Conservation (phyloP, 2,113 vertebrate genomes). For the Shinisaurus crocodilurus region DNA sequence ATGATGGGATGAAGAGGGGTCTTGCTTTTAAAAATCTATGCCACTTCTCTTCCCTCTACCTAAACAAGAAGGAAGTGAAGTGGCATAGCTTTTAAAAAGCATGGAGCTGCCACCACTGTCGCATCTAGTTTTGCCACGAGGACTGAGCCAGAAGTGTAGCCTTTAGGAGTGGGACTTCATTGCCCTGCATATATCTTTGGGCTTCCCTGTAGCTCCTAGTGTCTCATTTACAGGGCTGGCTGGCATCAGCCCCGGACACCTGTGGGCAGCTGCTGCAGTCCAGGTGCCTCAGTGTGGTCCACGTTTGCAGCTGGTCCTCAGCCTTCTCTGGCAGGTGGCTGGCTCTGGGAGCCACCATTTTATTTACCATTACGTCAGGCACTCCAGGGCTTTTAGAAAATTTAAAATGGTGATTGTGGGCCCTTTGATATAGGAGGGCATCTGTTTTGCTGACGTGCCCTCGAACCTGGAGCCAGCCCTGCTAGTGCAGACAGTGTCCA, state of each 20-base stretch:
- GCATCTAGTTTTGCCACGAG: too few relatives aligned
- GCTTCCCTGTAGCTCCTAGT: neutral
- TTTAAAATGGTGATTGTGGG: too few relatives aligned
- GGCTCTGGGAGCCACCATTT: neutral
- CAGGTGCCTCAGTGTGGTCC: neutral
- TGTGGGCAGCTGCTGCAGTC: neutral
- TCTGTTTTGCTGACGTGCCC: neutral
- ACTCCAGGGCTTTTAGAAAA: neutral
- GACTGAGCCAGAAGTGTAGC: neutral
- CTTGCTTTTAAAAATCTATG: too few relatives aligned
- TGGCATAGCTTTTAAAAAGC: too few relatives aligned
- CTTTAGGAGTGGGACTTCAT: neutral
- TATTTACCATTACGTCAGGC: neutral
- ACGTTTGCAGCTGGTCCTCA: neutral
- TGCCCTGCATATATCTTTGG: neutral
- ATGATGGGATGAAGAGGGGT: neutral
- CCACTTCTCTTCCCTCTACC: neutral
- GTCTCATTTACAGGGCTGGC: neutral
- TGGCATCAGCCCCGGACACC: neutral
- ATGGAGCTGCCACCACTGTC: too few relatives aligned
- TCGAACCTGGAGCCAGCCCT: neutral
- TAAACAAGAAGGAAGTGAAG: too few relatives aligned
- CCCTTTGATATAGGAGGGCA: neutral
- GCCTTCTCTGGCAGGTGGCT: neutral
- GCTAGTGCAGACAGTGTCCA: neutral